Conservation (phyloP, 1,140 invertebrate genomes). For the Hycleus cichorii region DNA sequence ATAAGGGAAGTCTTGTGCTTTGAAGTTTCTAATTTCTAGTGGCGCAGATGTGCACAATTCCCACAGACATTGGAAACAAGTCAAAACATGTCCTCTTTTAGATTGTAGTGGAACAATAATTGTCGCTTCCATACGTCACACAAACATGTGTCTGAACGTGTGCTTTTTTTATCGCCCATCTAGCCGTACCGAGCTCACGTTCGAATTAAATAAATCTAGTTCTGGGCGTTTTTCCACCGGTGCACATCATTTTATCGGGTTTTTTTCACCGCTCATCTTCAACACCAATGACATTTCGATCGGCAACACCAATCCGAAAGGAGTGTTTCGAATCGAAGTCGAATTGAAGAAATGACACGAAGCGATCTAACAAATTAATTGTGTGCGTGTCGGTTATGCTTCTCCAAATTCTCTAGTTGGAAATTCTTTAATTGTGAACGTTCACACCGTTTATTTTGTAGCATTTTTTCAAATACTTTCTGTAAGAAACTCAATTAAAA, state of each 20-base stretch:
- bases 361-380: constrained; percentile 10
- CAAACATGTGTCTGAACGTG: constrained; percentile 7
- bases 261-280: no score
- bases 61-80: constrained; percentile 2
- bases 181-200: no score
- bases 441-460: constrained; percentile 1
- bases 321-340: background rate
- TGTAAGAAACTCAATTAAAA: no score
- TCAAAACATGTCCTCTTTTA: background rate
- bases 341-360: background rate
- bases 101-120: background rate
- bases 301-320: no score
- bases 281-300: no score
- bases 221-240: no score
- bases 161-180: constrained; percentile 1
- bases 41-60: background rate
- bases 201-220: no score
- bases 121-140: constrained; percentile 5
- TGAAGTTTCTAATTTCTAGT: no score
- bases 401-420: background rate
- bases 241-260: no score
- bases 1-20: no score
- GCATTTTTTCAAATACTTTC: no score
- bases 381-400: constrained; percentile 9
- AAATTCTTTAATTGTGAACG: constrained; percentile 8